phyloP scores from a whole-genome alignment of 2,888 invertebrate species.

The Tetranychus piercei region DNA sequence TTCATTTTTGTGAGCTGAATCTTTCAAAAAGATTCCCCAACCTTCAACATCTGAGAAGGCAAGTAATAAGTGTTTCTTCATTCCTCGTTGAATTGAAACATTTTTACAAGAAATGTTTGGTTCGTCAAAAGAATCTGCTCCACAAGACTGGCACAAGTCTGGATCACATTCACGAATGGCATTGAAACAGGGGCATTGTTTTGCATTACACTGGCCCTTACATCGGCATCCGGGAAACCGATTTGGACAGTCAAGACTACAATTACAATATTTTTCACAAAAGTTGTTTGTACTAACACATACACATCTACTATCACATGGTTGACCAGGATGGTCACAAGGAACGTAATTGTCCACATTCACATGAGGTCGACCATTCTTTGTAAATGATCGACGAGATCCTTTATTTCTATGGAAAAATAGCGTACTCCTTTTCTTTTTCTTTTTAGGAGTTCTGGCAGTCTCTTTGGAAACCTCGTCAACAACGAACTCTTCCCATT shows the following conservation, averaged over 20 bases:
- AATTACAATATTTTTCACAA: slow-evolving; percentile 96
- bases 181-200: slow-evolving; percentile 94
- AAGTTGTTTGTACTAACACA: slow-evolving; percentile 87
- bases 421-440: slow-evolving; percentile 70
- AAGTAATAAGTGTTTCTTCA: slow-evolving; percentile 72
- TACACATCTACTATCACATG: slow-evolving; percentile 73
- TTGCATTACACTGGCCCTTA: slow-evolving; percentile 94
- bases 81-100: slow-evolving; percentile 71
- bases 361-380: slow-evolving; percentile 52
- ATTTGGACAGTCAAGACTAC: slow-evolving; percentile 81
- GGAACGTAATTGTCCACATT: slow-evolving; percentile 75
- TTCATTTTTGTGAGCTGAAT: slow-evolving; percentile 88
- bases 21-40: slow-evolving; percentile 95
- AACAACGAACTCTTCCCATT: slow-evolving; percentile 49
- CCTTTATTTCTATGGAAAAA: slow-evolving; percentile 32
- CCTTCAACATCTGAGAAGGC: slow-evolving; percentile 96
- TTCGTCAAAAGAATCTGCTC: slow-evolving; percentile 58
- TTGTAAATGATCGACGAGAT: slow-evolving; percentile 51
- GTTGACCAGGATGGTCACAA: slow-evolving; percentile 78
- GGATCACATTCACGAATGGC: slow-evolving; percentile 98
- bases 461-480: slow-evolving; percentile 49
- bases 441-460: slow-evolving; percentile 60
- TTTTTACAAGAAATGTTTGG: slow-evolving; percentile 69
- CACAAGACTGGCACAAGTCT: slow-evolving; percentile 85
- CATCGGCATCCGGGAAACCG: slow-evolving; percentile 95